Percentiles rank a stretch among this genome's conserved stretches.
These are phyloP conservation scores for Hydriomena furcata DNA, from an alignment of 2,888 invertebrate species.

Conservation along the genomic window DNA sequence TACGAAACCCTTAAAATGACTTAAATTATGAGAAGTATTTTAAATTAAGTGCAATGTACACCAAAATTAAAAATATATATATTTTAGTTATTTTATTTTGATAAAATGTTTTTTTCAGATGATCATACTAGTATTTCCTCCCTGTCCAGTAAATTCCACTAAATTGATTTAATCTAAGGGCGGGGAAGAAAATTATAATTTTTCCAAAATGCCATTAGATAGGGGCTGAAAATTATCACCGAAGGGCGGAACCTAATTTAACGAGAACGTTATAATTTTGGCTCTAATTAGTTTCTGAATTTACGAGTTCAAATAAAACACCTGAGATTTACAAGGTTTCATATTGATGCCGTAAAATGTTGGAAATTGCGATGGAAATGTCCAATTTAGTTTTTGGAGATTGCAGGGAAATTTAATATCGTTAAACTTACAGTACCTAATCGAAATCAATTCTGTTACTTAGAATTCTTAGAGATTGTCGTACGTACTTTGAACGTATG, in stretches of 20 bases:
- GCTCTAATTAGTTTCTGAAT: conserved; percentile 35
- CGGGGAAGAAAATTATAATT: conserved; percentile 14
- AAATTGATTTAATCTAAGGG: conserved; percentile 23
- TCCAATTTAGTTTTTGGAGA: not conserved
- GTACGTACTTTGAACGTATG: too few relatives aligned
- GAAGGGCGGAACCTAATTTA: conserved; percentile 25
- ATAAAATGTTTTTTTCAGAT: too few relatives aligned
- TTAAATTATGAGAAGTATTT: too few relatives aligned
- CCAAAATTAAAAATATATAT: too few relatives aligned
- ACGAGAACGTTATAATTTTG: conserved; percentile 31
- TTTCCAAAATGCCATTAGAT: conserved; percentile 25
- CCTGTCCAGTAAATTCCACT: conserved; percentile 11
- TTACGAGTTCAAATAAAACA: conserved; percentile 34
- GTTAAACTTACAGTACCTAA: too few relatives aligned
- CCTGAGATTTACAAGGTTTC: conserved; percentile 20
- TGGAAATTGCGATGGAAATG: not conserved
- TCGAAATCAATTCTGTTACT: too few relatives aligned
- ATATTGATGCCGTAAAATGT: conserved; percentile 8
- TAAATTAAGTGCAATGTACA: too few relatives aligned
- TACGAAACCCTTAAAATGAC: too few relatives aligned
- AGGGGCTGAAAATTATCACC: conserved; percentile 24
- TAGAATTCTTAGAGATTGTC: too few relatives aligned
- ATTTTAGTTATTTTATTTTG: too few relatives aligned
- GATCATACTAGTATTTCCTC: too few relatives aligned
- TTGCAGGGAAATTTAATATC: not conserved